Percentiles rank a stretch among this genome's conserved stretches.
Conservation (phyloP, 2,797 vertebrate genomes). For the Saxicola maurus region DNA sequence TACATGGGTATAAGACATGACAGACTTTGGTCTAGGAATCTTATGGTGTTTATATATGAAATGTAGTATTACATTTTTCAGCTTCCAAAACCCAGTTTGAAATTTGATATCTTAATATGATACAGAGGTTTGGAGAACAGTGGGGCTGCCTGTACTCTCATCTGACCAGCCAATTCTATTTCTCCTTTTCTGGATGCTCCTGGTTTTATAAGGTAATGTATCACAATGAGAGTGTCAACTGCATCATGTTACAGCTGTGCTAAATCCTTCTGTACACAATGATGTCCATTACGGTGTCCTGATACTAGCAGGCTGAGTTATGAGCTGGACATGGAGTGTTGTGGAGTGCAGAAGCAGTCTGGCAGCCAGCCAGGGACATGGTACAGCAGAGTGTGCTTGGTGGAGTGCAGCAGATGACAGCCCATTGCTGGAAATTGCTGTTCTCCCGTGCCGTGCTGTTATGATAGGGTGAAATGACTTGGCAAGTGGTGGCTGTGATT, state of each 20-base stretch:
- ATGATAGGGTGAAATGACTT: constrained; percentile 39
- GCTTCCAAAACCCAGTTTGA: not conserved
- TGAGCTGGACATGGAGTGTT: not conserved
- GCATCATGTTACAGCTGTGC: constrained; percentile 6
- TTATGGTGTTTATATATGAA: not conserved
- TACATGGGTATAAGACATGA: not conserved
- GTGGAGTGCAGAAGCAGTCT: not conserved
- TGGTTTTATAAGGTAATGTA: constrained; percentile 35
- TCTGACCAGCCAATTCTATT: not conserved
- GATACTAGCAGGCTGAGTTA: constrained; percentile 8
- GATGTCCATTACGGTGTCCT: constrained; percentile 32
- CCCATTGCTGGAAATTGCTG: constrained; percentile 13
- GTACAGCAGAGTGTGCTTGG: not conserved
- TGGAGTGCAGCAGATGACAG: constrained; percentile 33
- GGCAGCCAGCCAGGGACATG: not conserved
- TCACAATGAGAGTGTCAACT: not conserved
- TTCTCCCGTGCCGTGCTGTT: not conserved
- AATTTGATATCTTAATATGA: not conserved
- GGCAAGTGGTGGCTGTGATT: constrained; percentile 41
- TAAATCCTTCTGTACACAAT: constrained; percentile 37
- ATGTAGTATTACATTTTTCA: not conserved
- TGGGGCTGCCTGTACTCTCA: not conserved
- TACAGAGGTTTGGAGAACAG: not conserved
- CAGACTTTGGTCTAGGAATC: not conserved
- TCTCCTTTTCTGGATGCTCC: not conserved